Evolutionary conservation across 2,888 invertebrate genomes (phyloP), one percentile per base, ranked within the genome.

Genomic region (Osedax fenrisi): DNA sequence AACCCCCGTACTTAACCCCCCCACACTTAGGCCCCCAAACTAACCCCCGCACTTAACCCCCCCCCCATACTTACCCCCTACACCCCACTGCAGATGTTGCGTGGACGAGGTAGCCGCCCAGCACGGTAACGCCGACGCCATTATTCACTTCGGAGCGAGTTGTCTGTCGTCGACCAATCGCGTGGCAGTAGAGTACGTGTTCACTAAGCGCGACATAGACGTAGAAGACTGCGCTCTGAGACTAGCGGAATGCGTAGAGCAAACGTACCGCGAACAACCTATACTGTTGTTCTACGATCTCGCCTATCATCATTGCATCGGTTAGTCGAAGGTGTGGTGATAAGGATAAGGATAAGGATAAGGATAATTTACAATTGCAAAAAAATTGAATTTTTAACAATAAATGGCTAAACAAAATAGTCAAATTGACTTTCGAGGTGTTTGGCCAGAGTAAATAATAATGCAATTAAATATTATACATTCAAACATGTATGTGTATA

Each of bases 11-110:
- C n/a, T n/a, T n/a, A n/a, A n/a, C n/a, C n/a, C n/a, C n/a, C n/a
- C n/a, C n/a, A n/a, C n/a, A n/a, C n/a, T n/a, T n/a, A n/a, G n/a
- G n/a, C n/a, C n/a, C n/a, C n/a, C n/a, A n/a, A n/a, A n/a, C n/a
- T n/a, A n/a, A n/a, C n/a, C n/a, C n/a, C n/a, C n/a, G n/a, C n/a
- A n/a, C n/a, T n/a, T n/a, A n/a, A n/a, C n/a, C n/a, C n/a, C n/a
- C n/a, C n/a, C n/a, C n/a, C n/a, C n/a, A n/a, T n/a, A n/a, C n/a
- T n/a, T n/a, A n/a, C n/a, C n/a, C n/a, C n/a, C n/a, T n/a, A n/a
- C n/a, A n/a, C n/a, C n/a, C n/a, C n/a, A n/a, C n/a, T n/a, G n/a
- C 84, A 92, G 92, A 83, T 94, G 93, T 84, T 94, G 94, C 83
- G 89, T 92, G 1, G 93, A 94, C 84, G 90, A 91, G 80, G 89